Conservation (phyloP, 2,888 invertebrate species). For the Diadromus collaris region DNA sequence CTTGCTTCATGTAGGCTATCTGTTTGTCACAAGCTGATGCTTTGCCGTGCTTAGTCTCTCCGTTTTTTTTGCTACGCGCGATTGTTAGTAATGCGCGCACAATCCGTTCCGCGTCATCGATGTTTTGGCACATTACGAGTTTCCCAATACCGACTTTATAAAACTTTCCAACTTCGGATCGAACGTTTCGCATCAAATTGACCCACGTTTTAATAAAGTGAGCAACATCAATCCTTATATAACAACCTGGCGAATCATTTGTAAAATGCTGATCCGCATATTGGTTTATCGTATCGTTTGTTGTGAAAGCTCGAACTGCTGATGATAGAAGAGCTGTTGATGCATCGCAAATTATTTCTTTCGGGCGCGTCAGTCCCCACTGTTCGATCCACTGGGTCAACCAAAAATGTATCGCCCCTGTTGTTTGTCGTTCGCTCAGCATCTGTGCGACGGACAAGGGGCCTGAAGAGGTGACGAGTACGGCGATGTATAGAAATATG, state of each 20-base stretch:
- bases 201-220: conserved; percentile 57
- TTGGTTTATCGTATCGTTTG: conserved; percentile 49
- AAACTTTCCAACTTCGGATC: conserved; percentile 49
- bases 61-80: conserved; percentile 32
- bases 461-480: conserved; percentile 43
- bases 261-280: conserved; percentile 49
- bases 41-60: conserved; percentile 27
- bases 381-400: conserved; percentile 56
- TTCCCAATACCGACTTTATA: conserved; percentile 57
- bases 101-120: conserved; percentile 33
- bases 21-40: conserved; percentile 44
- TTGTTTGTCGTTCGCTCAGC: conserved; percentile 60
- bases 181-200: conserved; percentile 40
- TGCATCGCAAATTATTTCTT: conserved; percentile 58
- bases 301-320: conserved; percentile 56
- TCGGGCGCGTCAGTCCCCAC: conserved; percentile 51
- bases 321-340: conserved; percentile 56
- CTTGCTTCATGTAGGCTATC: conserved; percentile 33
- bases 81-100: conserved; percentile 42
- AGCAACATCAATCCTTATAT: conserved; percentile 58
- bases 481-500: conserved; percentile 61
- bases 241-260: conserved; percentile 42
- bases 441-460: conserved; percentile 58
- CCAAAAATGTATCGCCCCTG: conserved; percentile 54
- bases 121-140: conserved; percentile 25